These are phyloP conservation scores for Rhopilema esculentum DNA, from an alignment of 30 jellyfish, hydroid and myxozoan genomes.

Conservation along the genomic window DNA sequence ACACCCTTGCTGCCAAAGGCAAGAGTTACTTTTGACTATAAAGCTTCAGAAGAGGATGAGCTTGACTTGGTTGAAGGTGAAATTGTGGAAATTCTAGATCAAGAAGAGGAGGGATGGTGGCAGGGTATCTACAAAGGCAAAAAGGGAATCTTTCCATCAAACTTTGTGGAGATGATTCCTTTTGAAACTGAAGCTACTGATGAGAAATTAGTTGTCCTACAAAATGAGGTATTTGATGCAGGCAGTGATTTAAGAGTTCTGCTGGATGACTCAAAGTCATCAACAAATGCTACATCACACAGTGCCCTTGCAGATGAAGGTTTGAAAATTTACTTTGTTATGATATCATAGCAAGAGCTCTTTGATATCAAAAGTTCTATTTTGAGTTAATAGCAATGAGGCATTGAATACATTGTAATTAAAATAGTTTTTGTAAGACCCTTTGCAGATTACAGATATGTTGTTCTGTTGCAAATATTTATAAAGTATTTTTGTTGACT, in stretches of 20 bases:
- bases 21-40: conserved; percentile 76
- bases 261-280: no score
- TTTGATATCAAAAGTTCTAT: no score
- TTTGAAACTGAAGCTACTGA: background rate
- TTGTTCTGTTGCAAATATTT: no score
- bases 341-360: no score
- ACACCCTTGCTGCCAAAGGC: conserved; percentile 54
- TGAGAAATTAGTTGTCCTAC: background rate
- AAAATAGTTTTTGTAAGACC: no score
- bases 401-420: background rate
- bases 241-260: background rate
- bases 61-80: conserved; percentile 86
- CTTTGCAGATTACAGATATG: no score
- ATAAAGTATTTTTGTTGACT: no score
- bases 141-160: conserved; percentile 90
- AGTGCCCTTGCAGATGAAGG: background rate
- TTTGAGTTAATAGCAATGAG: background rate
- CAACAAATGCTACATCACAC: background rate
- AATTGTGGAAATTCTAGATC: conserved; percentile 60
- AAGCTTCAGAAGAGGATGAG: conserved; percentile 84
- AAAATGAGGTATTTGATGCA: background rate
- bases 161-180: conserved; percentile 81
- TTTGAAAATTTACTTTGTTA: background rate
- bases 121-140: conserved; percentile 87
- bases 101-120: conserved; percentile 99